Percentiles rank a stretch among this genome's conserved stretches.
These are phyloP conservation scores for Agelas oroides DNA, from an alignment of 37 sponge, comb jelly and placozoan species.

Conservation along the genomic window DNA sequence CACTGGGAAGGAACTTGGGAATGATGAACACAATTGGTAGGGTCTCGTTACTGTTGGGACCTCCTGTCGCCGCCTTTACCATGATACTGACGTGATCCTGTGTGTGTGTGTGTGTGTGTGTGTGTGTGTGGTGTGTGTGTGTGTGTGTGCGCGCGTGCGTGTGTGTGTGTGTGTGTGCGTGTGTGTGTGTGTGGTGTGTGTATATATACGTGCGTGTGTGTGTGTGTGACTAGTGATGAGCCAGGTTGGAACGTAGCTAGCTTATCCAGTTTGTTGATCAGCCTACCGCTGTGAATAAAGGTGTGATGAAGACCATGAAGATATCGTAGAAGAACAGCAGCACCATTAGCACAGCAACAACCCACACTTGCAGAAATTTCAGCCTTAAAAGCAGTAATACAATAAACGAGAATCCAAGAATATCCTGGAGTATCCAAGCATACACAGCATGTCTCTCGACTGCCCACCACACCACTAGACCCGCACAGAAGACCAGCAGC, in stretches of 20 bases:
- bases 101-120: conserved; percentile 21
- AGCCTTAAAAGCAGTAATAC: conserved; percentile 3
- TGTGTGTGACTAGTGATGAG: not conserved
- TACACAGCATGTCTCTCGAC: conserved; percentile 61
- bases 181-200: conserved; percentile 42
- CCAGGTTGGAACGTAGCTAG: conserved; percentile 29
- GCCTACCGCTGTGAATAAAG: conserved; percentile 75
- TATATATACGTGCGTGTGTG: not conserved
- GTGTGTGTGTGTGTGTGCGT: conserved; percentile 31
- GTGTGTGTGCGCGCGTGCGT: conserved; percentile 11
- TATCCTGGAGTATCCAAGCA: conserved; percentile 68
- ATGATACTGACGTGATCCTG: conserved; percentile 87
- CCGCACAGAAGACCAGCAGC: conserved; percentile 45
- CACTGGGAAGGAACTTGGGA: conserved; percentile 35
- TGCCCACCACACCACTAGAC: conserved; percentile 81
- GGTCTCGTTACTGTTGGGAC: not conserved
- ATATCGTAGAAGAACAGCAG: conserved; percentile 90
- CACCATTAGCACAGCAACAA: conserved; percentile 70
- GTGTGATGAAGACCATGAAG: conserved; percentile 93
- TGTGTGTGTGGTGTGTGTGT: conserved; percentile 35
- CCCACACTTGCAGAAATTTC: conserved; percentile 42
- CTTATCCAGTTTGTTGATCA: not conserved
- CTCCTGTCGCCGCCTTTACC: conserved; percentile 76
- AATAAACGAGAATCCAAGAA: conserved; percentile 66
- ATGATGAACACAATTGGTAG: conserved; percentile 60